Evolutionary conservation across 2,888 invertebrate species (phyloP).

Genomic region (Germaria angustata): DNA sequence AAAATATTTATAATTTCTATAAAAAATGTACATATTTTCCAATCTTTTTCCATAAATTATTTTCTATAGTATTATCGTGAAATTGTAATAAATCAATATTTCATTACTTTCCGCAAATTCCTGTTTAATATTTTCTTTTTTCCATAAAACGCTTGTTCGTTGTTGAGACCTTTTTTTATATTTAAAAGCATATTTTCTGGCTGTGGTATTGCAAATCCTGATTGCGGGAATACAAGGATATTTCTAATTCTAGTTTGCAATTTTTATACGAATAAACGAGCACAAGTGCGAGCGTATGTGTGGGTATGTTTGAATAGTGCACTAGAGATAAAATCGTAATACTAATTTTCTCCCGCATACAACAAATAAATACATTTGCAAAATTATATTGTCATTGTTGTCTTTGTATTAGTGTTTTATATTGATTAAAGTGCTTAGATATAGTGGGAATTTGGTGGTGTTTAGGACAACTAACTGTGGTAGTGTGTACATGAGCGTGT

Average conservation of each 20-base stretch:
- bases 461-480: background rate
- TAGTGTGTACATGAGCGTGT: background rate
- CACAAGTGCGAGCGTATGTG: background rate
- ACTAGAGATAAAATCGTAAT: slow-evolving; percentile 27
- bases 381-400: slow-evolving; percentile 26
- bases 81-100: background rate
- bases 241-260: background rate
- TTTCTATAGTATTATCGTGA: background rate
- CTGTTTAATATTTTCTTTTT: background rate
- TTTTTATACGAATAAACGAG: background rate
- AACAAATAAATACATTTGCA: slow-evolving; percentile 35
- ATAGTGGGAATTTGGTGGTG: background rate
- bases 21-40: too few species aligned
- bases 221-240: background rate
- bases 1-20: too few species aligned
- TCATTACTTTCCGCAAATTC: background rate
- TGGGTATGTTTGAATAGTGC: background rate
- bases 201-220: background rate
- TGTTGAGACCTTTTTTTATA: background rate
- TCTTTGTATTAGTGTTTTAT: slow-evolving; percentile 12
- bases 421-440: slow-evolving; percentile 38
- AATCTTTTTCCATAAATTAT: slow-evolving; percentile 1
- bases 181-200: background rate
- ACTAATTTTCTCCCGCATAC: slow-evolving; percentile 33
- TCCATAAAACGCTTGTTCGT: background rate